Base-by-base conservation (phyloP, 2,113 vertebrate species). In the Geococcyx californianus region DNA sequence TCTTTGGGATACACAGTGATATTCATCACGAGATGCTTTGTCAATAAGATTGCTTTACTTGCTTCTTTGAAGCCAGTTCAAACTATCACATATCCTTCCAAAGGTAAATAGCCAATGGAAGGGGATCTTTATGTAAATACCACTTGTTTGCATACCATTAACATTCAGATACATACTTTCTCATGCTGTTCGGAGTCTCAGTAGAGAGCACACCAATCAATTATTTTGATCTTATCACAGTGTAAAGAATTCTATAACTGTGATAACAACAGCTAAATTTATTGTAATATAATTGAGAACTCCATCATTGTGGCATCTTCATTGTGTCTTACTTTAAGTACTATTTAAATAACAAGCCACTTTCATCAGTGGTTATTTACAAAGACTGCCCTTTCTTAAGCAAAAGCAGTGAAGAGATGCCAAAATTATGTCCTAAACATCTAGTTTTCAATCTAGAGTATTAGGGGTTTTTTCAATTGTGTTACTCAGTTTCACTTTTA, bases 211-310 rank as follows among this genome's bases (percentile, higher is more conserved):
- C 60, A 87, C 63, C 58, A 95, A 67, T 96, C 89, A 89, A 75
- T 96, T 95, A 94, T 91, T 97, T 94, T 96, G 74, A 92, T 97
- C 69, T 95, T 97, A 95, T 94, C 94, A 81, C 33, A 64, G n/a
- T 89, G 51, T 68, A 85, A 89, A 95, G 68, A 96, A 93, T 90
- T 90, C 44, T 96, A 5, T 86, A 95, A 93, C 78, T 95, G 81
- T 89, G 90, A 93, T 96, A 96, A 49, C 64, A 95, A 89, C 59
- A 74, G 58, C 64, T 92, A 89, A 72, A 89, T 96, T 85, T 95
- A 90, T 96, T 97, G 59, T 90, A 72, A 84, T 80, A 52, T 96
- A 95, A 95, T 92, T 92, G 84, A 95, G 89, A 97, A 86, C 80
- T 97, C 91, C 72, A 62, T 97, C 95, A 97, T 75, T 96, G 79